Evolutionary conservation across 2,888 invertebrate species (phyloP).

Genomic region (Drosophila atripex): DNA sequence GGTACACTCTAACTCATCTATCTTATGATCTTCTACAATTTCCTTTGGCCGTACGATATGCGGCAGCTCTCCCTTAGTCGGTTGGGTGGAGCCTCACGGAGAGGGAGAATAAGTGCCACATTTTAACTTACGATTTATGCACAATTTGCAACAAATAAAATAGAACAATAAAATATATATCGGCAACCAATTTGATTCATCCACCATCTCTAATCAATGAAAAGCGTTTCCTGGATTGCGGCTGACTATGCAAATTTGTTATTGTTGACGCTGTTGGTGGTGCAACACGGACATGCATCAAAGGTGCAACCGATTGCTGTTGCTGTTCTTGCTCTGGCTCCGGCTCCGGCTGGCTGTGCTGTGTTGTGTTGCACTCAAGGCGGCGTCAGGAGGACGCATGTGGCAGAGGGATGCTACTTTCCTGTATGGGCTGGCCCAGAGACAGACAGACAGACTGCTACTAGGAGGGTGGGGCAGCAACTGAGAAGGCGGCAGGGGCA

Average conservation of each 20-base stretch:
- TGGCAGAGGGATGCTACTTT: conserved; percentile 18
- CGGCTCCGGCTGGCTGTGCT: conserved; percentile 20
- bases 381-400: conserved; percentile 63
- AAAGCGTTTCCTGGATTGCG: conserved; percentile 11
- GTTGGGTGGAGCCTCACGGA: too few relatives aligned
- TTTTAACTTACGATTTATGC: not conserved
- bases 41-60: too few relatives aligned
- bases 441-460: conserved; percentile 24
- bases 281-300: conserved; percentile 73
- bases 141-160: not conserved
- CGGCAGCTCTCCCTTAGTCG: too few relatives aligned
- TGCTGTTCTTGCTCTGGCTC: conserved; percentile 56
- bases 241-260: conserved; percentile 31
- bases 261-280: conserved; percentile 60
- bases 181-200: not conserved
- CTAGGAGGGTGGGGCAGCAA: not conserved
- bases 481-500: conserved; percentile 12
- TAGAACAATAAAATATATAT: conserved; percentile 9
- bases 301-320: conserved; percentile 72
- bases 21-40: too few relatives aligned
- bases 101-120: too few relatives aligned
- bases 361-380: conserved; percentile 62
- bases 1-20: too few relatives aligned
- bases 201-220: conserved; percentile 25
- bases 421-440: not conserved